Evolutionary conservation across 2,113 vertebrate species (phyloP).

Genomic region (Xenopus borealis): DNA sequence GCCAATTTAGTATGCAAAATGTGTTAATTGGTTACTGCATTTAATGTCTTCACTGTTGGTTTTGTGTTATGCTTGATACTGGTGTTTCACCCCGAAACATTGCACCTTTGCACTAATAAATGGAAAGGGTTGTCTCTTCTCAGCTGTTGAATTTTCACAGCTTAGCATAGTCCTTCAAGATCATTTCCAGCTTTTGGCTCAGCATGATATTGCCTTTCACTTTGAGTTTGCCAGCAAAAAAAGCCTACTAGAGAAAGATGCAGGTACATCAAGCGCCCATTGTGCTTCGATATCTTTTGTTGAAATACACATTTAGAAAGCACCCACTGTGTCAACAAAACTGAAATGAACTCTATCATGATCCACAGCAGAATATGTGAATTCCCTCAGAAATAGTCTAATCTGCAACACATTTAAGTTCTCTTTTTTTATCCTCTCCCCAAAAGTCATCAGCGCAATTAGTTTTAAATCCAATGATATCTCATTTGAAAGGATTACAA

Average conservation of each 20-base stretch:
- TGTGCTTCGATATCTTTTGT: not conserved
- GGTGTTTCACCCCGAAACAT: no score
- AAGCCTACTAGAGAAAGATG: constrained; percentile 70
- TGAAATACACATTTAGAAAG: constrained; percentile 2
- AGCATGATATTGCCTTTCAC: constrained; percentile 89
- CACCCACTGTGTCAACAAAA: constrained; percentile 12
- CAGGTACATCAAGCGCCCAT: constrained; percentile 10
- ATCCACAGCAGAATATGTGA: constrained; percentile 11
- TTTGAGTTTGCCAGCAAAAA: constrained; percentile 86
- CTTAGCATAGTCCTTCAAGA: constrained; percentile 89
- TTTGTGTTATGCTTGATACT: no score
- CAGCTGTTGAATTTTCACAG: constrained; percentile 67
- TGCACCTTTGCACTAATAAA: no score
- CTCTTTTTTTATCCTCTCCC: not conserved
- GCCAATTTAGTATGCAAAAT: no score
- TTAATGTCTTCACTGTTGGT: no score
- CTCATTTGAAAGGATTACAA: not conserved
- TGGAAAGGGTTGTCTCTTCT: not conserved
- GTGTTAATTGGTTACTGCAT: no score
- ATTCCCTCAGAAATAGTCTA: constrained; percentile 13
- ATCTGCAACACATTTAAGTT: constrained; percentile 24
- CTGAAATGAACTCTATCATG: not conserved
- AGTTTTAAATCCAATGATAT: constrained; percentile 15
- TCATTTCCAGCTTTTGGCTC: constrained; percentile 88
- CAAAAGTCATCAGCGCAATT: constrained; percentile 10